Evolutionary conservation across 2,888 invertebrate genomes (phyloP), one percentile per base, ranked within the genome.

Genomic region (Nemoura dubitans): DNA sequence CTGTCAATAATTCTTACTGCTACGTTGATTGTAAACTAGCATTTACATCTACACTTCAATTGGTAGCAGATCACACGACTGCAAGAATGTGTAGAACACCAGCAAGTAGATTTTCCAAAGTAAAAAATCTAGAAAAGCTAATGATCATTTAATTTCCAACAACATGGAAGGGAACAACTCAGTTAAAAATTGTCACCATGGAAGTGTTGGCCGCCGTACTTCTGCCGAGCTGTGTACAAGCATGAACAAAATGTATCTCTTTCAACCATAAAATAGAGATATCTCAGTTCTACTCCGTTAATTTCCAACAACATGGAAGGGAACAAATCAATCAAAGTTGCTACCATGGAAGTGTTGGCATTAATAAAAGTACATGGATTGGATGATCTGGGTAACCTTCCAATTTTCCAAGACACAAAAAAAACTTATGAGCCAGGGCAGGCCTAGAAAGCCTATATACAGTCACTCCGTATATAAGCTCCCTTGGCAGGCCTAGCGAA

Each of bases 221-320:
- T 25, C 16, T 25, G 3, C 36, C 21, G 14, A 7, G 21, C 2
- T 59, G 78, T 78, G 78, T 78, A 78, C 78, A 78, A 10, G n/a
- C 27, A 26, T 27, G 10, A 26, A 25, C 26, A n/a, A 28, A 21
- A 59, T 7, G 10, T 10, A 10, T 36, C 36, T 36, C 36, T 36
- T 21, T 1, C 59, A 59, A 59, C 21, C 14, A 2, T 10, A 21
- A 16, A 59, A 16, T 10, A 21, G 21, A 59, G 2, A 21, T 21
- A 1, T 16, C 59, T 59, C 59, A 59, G 36, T 36, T 10, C 5
- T 7, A 59, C 59, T 59, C 2, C 3, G 59, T 81, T 90, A 89
- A 90, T 91, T 84, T 91, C 87, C 90, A 91, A 91, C 91, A 91
- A 89, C 90, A 89, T 90, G 90, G 90, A 91, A 91, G 90, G 91